Conservation (phyloP, 2,797 vertebrate species). For the Myoxocephalus aenaeus region DNA sequence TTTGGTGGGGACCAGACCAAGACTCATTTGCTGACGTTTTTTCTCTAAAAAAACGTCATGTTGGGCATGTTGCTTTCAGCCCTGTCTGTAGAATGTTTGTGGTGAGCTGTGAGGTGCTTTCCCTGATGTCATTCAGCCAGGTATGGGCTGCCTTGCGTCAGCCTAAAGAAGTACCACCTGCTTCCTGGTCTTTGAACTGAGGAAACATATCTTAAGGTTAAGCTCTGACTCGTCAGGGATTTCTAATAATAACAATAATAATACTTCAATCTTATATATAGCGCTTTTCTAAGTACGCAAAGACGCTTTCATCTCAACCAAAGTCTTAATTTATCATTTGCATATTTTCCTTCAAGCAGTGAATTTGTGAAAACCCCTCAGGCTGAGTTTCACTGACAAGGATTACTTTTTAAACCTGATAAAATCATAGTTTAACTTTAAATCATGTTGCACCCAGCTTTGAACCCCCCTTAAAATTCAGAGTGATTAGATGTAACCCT, state of each 20-base stretch:
- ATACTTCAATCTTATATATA: too few species aligned
- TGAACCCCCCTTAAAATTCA: not conserved
- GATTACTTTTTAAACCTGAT: not conserved
- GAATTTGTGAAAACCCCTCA: not conserved
- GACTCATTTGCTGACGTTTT: constrained; percentile 3
- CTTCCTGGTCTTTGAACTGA: constrained; percentile 7
- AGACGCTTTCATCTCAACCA: not conserved
- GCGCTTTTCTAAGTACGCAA: too few species aligned
- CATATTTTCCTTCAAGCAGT: not conserved
- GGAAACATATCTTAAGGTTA: not conserved
- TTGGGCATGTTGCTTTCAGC: constrained; percentile 1
- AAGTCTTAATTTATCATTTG: not conserved
- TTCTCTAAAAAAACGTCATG: too few species aligned
- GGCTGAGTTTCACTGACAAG: not conserved
- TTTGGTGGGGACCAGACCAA: constrained; percentile 22
- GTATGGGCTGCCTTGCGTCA: not conserved
- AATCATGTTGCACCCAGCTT: not conserved
- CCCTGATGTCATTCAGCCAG: constrained; percentile 26
- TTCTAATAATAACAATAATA: not conserved
- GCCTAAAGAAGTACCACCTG: constrained; percentile 26
- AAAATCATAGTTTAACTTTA: not conserved
- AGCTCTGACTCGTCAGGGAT: constrained; percentile 1
- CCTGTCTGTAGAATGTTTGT: not conserved
- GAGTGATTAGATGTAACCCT: not conserved
- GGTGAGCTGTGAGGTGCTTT: constrained; percentile 9